phyloP scores from a whole-genome alignment of 2,797 vertebrate species.

The Cryptoblepharus egeriae region DNA sequence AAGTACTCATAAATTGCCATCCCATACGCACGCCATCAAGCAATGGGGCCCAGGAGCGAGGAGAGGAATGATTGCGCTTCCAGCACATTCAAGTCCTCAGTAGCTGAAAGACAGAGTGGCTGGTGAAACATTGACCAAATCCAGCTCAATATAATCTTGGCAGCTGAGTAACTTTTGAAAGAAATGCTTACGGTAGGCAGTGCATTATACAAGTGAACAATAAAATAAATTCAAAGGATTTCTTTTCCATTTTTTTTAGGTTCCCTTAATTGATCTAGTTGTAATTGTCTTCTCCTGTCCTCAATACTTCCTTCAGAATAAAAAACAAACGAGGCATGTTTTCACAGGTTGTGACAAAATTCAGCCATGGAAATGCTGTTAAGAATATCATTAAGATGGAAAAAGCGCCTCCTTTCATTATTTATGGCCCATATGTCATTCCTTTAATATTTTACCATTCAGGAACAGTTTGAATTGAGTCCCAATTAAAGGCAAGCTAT shows the following conservation, averaged over 20 bases:
- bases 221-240: constrained; percentile 29
- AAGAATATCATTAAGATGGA: constrained; percentile 49
- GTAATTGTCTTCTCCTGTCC: not conserved
- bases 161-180: not conserved
- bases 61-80: too few species aligned
- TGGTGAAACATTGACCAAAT: too few species aligned
- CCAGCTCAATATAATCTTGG: fast-evolving
- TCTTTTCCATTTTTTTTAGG: not conserved
- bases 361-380: constrained; percentile 41
- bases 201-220: constrained; percentile 38
- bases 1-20: too few species aligned
- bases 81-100: too few species aligned
- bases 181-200: fast-evolving
- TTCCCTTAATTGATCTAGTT: constrained; percentile 29
- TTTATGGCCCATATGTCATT: constrained; percentile 49
- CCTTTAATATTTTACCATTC: constrained; percentile 44
- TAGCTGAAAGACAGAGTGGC: too few species aligned
- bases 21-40: too few species aligned
- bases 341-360: constrained; percentile 66
- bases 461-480: constrained; percentile 35
- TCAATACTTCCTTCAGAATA: constrained; percentile 13
- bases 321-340: constrained; percentile 60
- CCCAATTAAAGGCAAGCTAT: constrained; percentile 41
- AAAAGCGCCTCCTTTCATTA: constrained; percentile 53
- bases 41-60: too few species aligned